These are phyloP conservation scores for Biston stratarius DNA, from an alignment of 2,888 invertebrate genomes.

Conservation along the genomic window DNA sequence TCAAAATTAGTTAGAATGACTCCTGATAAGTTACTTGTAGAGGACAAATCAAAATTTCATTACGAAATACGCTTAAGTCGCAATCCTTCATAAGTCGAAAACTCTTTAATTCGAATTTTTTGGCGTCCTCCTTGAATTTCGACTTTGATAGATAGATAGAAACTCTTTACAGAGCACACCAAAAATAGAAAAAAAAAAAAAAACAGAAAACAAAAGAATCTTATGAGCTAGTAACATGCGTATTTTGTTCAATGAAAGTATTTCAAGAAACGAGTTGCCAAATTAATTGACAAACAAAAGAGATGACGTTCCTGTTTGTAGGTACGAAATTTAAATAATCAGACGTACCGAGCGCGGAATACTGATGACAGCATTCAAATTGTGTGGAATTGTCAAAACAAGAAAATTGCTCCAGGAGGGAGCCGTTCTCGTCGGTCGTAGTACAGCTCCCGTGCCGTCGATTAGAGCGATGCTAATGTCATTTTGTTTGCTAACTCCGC, in stretches of 20 bases:
- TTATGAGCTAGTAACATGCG: too few relatives aligned
- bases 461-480: conserved; percentile 80
- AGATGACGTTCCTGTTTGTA: conserved; percentile 70
- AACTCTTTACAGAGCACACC: too few relatives aligned
- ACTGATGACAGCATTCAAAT: conserved; percentile 74
- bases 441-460: conserved; percentile 73
- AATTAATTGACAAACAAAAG: conserved; percentile 72
- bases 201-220: too few relatives aligned
- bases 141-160: too few relatives aligned
- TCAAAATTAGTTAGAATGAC: too few relatives aligned
- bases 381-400: conserved; percentile 73
- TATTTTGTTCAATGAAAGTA: not conserved
- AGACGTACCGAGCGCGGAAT: conserved; percentile 66
- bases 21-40: too few relatives aligned
- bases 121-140: too few relatives aligned
- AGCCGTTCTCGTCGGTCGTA: conserved; percentile 55
- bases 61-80: too few relatives aligned
- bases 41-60: too few relatives aligned
- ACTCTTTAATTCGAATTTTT: too few relatives aligned
- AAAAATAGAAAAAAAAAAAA: too few relatives aligned
- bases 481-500: conserved; percentile 76
- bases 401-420: conserved; percentile 70
- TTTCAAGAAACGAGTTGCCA: conserved; percentile 56
- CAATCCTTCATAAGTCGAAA: too few relatives aligned
- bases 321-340: conserved; percentile 77